Base-by-base conservation (phyloP, 1,140 invertebrate genomes). In the Eueides isabella region DNA sequence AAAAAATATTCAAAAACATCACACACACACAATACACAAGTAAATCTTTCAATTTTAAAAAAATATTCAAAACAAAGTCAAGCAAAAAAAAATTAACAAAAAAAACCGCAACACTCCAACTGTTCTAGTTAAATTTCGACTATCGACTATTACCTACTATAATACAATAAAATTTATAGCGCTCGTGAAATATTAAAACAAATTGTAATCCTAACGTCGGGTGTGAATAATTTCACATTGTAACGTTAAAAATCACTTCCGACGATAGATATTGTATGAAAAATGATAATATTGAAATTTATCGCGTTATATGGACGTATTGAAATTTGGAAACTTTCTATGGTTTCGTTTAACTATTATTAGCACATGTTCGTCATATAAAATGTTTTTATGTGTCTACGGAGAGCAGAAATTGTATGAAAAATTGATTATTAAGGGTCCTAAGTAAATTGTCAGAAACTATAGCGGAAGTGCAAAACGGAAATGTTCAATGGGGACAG, bases 311-410 rank as follows among this genome's bases (percentile, higher is more conserved):
- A 82, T 77, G 80, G 75, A 71, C 65, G 71, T 76, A 64, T 78
- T 79, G 75, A 83, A 55, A 75, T 75, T 72, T 74, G 68, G 68
- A 63, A 77, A 77, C 83, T 85, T 85, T 85, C 83, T 84, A 83
- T 72, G 65, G 79, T 78, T 85, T 80, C 74, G 75, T 74, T 68
- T 61, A 74, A 38, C 23, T 68, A 26, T 55, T 55, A 55, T 55
- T 55, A 55, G 6, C 48, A 55, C 48, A 55, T 55, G 48, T 26
- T 26, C 6, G 41, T 44, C n/a, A 44, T 9, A 44, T 19, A 44
- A 19, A 19, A 44, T 44, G 41, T 44, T 44, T 44, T 44, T 6
- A 44, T 7, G 14, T 44, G n/a, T 44, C 16, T 44, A 44, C 5
- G 19, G 41, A 2, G 5, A 19, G 41, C 35, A 16, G 35, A 1